Base-by-base conservation (phyloP, 2,888 invertebrate genomes). In the Drosophila engyochracea region DNA sequence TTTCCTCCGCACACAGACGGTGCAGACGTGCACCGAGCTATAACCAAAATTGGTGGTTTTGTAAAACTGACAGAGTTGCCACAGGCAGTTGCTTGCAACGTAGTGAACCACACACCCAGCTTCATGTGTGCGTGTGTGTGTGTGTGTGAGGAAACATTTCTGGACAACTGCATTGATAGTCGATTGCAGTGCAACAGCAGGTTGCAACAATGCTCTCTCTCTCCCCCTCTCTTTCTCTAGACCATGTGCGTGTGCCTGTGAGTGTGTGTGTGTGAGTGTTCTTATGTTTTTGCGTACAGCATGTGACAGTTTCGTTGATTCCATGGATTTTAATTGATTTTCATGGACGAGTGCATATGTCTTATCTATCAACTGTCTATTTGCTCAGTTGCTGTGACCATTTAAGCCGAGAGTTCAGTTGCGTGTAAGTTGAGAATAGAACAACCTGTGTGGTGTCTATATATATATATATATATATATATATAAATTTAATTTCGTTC, bases 291-390 rank as follows among this genome's bases (percentile, higher is more conserved):
- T n/a, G 25, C 55, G 28, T 22, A 41, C 44, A 61, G 69, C 65
- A 53, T 54, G 53, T 44, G 66, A 64, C 71, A 80, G 74, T 75
- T 79, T 76, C 73, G 79, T 83, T 73, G 76, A 83, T 70, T 81
- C 70, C 64, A 70, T 67, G 80, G 83, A 92, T 91, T 92, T 92
- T 92, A 92, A 92, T 92, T 92, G 92, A 92, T 92, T 92, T 92
- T 79, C 83, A 84, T 91, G 92, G 89, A 67, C 82, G 85, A 91
- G 81, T 92, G 85, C 83, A 79, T 81, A 76, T 88, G 79, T 88
- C 89, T 87, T 75, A 79, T 88, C 81, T 81, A 74, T 83, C 78
- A 89, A 67, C 66, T 76, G 77, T 74, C 78, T 70, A 80, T 74
- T 67, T 79, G 64, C 62, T 57, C 67, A 70, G 71, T 69, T 53